phyloP scores from a whole-genome alignment of 2,797 vertebrate genomes.

The Hephaestus fuliginosus region DNA sequence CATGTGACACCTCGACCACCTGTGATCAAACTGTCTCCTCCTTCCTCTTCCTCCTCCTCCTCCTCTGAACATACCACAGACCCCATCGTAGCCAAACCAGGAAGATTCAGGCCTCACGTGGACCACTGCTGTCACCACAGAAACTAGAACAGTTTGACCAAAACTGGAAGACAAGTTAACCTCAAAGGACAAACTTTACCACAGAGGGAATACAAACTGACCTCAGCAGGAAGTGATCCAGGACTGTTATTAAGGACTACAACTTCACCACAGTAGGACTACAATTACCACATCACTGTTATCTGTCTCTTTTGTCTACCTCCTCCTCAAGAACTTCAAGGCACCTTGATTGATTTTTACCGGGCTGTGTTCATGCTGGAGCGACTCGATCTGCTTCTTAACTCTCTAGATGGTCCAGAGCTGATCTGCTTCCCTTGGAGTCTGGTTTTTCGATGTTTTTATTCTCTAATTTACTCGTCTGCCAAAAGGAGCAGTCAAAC shows the following conservation, averaged over 20 bases:
- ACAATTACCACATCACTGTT: constrained; percentile 81
- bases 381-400: constrained; percentile 54
- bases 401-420: constrained; percentile 55
- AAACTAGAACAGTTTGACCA: constrained; percentile 56
- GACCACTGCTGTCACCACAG: constrained; percentile 23
- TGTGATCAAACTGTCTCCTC: constrained; percentile 46
- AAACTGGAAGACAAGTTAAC: constrained; percentile 51
- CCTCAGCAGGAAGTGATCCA: constrained; percentile 67
- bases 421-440: constrained; percentile 12
- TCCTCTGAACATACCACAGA: constrained; percentile 40
- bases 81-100: constrained; percentile 53
- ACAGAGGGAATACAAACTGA: constrained; percentile 43
- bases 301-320: constrained; percentile 78
- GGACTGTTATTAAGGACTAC: constrained; percentile 72
- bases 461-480: background rate
- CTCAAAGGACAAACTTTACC: constrained; percentile 47
- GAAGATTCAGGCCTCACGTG: constrained; percentile 50
- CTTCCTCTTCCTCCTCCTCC: constrained; percentile 37
- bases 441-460: constrained; percentile 27
- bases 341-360: constrained; percentile 52
- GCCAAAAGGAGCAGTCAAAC: background rate
- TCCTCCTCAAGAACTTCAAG: constrained; percentile 69
- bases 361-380: constrained; percentile 36
- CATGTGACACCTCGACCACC: background rate
- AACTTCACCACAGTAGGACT: constrained; percentile 64